phyloP scores from a whole-genome alignment of 2,888 invertebrate genomes.

The Ferdinandea cuprea region DNA sequence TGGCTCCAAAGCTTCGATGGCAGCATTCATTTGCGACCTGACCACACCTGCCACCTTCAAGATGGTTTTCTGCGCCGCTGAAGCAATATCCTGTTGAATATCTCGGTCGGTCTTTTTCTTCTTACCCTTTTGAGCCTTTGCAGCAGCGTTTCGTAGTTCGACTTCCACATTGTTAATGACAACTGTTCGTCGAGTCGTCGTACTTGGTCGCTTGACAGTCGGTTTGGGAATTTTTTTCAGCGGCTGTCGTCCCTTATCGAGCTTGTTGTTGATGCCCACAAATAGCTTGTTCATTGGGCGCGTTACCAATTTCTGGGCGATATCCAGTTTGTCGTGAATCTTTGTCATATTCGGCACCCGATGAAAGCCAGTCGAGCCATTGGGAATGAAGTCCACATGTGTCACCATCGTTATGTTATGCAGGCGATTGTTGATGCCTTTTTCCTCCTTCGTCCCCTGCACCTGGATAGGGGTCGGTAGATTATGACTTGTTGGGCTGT shows the following conservation, averaged over 20 bases:
- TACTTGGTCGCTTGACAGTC: slow-evolving; percentile 67
- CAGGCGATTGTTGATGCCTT: slow-evolving; percentile 78
- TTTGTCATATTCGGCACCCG: slow-evolving; percentile 78
- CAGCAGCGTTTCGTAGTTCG: slow-evolving; percentile 78
- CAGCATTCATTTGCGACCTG: slow-evolving; percentile 44
- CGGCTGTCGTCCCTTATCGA: slow-evolving; percentile 78
- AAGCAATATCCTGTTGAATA: slow-evolving; percentile 10
- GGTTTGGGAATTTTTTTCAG: slow-evolving; percentile 72
- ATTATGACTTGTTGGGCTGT: slow-evolving; percentile 24
- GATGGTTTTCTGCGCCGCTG: slow-evolving; percentile 32
- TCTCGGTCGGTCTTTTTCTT: slow-evolving; percentile 51
- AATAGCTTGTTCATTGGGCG: slow-evolving; percentile 80
- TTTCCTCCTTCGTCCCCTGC: slow-evolving; percentile 77
- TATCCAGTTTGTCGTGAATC: slow-evolving; percentile 86
- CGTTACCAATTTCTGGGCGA: slow-evolving; percentile 82
- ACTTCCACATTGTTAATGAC: slow-evolving; percentile 81
- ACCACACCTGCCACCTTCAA: slow-evolving; percentile 61
- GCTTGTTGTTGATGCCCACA: slow-evolving; percentile 79
- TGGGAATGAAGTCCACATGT: slow-evolving; percentile 77
- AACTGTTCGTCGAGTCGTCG: slow-evolving; percentile 78
- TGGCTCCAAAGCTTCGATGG: slow-evolving; percentile 35
- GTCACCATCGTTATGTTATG: slow-evolving; percentile 73
- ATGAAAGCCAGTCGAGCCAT: slow-evolving; percentile 78
- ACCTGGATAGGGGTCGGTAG: slow-evolving; percentile 42
- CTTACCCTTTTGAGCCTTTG: slow-evolving; percentile 18